These are phyloP conservation scores for Sebastes oblongus DNA, from an alignment of 2,797 vertebrate species.

Conservation along the genomic window DNA sequence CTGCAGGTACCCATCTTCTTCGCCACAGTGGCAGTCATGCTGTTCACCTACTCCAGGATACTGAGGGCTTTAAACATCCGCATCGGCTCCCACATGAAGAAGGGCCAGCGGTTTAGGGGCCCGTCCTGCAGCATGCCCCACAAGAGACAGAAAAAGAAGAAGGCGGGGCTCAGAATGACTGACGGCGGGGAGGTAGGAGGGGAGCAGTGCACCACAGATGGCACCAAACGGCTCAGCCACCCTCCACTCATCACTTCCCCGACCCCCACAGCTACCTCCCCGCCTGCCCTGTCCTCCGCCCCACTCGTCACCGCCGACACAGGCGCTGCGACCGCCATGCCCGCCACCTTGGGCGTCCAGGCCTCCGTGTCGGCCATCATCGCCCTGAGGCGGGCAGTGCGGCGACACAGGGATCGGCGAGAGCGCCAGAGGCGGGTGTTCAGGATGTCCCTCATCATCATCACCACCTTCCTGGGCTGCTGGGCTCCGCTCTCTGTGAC, in stretches of 20 bases:
- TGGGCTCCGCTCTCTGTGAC: conserved; percentile 83
- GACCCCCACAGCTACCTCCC: conserved; percentile 80
- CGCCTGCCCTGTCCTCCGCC: conserved; percentile 72
- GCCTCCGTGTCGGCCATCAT: conserved; percentile 85
- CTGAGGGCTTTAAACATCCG: conserved; percentile 86
- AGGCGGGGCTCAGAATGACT: conserved; percentile 30
- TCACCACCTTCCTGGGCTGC: conserved; percentile 82
- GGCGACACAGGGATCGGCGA: conserved; percentile 79
- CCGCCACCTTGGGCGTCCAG: conserved; percentile 76
- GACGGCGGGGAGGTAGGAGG: conserved; percentile 34
- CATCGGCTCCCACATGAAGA: conserved; percentile 85
- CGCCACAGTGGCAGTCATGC: conserved; percentile 80
- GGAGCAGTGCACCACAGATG: conserved; percentile 65
- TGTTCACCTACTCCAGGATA: conserved; percentile 84
- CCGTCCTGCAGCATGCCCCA: conserved; percentile 3
- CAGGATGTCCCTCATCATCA: conserved; percentile 84
- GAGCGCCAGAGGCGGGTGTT: conserved; percentile 82
- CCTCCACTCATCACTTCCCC: conserved; percentile 79
- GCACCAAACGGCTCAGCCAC: conserved; percentile 78
- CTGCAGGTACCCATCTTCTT: conserved; percentile 85
- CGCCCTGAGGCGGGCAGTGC: conserved; percentile 81
- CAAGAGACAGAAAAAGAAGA: conserved; percentile 64
- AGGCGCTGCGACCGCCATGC: conserved; percentile 48
- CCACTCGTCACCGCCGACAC: conserved; percentile 65
- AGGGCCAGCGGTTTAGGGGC: conserved; percentile 67